Base-by-base conservation (phyloP, 2,888 invertebrate genomes). In the Tubulanus polymorphus region DNA sequence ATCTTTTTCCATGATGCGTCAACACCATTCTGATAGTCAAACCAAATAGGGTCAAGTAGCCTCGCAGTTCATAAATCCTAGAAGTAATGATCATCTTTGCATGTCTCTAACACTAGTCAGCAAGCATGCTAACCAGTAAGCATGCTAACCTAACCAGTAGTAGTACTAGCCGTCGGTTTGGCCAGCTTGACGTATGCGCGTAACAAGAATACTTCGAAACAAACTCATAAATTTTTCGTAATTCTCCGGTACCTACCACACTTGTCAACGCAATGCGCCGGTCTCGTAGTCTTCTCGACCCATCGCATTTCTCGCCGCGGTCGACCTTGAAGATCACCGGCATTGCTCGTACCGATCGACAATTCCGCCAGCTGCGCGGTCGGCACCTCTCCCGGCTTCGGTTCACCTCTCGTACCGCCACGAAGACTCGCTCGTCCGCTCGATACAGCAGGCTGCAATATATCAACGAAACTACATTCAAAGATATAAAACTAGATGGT, bases 391-490 rank as follows among this genome's bases (percentile, higher is more conserved):
- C 46, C 50, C 3, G 64, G 64, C 54, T 62, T 61, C 2, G 64
- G 59, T 15, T 69, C 68, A 3, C 35, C 52, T 2, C 65, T 58
- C 0, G 69, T 68, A 0, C 72, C 72, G 10, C 73, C 73, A 23
- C 72, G 62, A 54, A 67, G 67, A 8, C 66, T 66, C 1, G 73
- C 70, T n/a, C 73, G 55, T 2, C 72, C 71, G 63, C 69, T 69
- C 5, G 32, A 48, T 27, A 30, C 35, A 1, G 67, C 63, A 23
- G 67, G n/a, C n/a, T n/a, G n/a, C n/a, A n/a, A n/a, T n/a, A n/a
- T n/a, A n/a, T n/a, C n/a, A n/a, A n/a, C n/a, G n/a, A n/a, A n/a
- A n/a, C n/a, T n/a, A n/a, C n/a, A n/a, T n/a, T n/a, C n/a, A n/a
- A n/a, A n/a, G n/a, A n/a, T n/a, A n/a, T n/a, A n/a, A n/a, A n/a